Evolutionary conservation across 2,888 invertebrate genomes (phyloP).

Genomic region (Kuschelorhynchus macadamiae): DNA sequence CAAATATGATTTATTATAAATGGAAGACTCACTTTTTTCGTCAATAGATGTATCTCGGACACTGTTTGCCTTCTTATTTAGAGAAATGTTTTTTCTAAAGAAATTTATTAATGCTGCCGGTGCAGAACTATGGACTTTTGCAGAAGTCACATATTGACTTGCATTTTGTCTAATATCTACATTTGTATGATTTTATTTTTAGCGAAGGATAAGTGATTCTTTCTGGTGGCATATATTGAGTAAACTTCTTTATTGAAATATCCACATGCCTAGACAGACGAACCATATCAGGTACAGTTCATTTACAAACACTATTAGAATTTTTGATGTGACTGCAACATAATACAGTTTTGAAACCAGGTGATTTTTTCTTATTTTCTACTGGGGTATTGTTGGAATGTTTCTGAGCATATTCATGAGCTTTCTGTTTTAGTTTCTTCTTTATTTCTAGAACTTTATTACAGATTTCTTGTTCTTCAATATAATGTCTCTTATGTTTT

Average conservation of each 20-base stretch:
- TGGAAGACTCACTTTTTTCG: neutral
- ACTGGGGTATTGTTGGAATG: neutral
- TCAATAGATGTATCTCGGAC: neutral
- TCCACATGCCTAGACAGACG: constrained; percentile 20
- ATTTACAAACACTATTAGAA: constrained; percentile 9
- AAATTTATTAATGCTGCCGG: neutral
- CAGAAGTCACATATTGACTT: neutral
- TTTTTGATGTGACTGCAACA: constrained; percentile 15
- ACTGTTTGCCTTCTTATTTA: neutral
- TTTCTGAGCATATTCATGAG: constrained; percentile 8
- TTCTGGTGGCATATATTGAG: constrained; percentile 2
- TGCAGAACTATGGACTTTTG: neutral
- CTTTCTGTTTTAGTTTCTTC: constrained; percentile 11
- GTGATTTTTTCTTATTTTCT: neutral
- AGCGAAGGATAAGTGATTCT: constrained; percentile 12
- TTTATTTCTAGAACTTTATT: constrained; percentile 9
- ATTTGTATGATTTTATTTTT: constrained; percentile 10
- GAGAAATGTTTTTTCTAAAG: constrained; percentile 14
- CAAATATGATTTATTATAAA: constrained; percentile 10
- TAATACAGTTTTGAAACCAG: constrained; percentile 10
- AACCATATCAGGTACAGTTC: constrained; percentile 16
- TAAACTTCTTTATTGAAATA: constrained; percentile 16
- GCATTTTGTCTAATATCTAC: neutral
- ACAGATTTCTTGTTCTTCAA: constrained; percentile 5
- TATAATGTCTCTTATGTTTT: neutral